Conservation (phyloP, 1,140 invertebrate genomes). For the Plectrocnemia conspersa region DNA sequence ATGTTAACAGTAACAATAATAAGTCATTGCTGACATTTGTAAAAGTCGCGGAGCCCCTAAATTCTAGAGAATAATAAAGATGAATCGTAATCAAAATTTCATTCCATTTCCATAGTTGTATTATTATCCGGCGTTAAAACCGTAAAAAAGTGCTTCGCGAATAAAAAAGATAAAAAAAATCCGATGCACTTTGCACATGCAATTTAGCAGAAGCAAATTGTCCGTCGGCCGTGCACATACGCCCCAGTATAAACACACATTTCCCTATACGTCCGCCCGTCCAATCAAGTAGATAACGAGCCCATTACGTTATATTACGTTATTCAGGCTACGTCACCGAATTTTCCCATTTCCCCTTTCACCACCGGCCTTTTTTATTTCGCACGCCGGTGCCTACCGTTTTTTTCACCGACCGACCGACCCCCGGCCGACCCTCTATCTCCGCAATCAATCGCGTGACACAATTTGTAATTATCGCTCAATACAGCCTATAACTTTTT, state of each 20-base stretch:
- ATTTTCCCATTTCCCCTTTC: constrained; percentile 29
- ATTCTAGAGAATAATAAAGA: no score
- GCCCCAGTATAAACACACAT: constrained; percentile 5
- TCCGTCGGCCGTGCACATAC: neutral
- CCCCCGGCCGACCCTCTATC: constrained; percentile 16
- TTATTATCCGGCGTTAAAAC: neutral
- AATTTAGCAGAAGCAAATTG: constrained; percentile 34
- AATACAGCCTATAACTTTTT: neutral
- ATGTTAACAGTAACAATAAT: no score
- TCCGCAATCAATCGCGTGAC: constrained; percentile 34
- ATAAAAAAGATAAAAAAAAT: constrained; percentile 5
- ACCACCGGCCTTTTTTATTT: constrained; percentile 10
- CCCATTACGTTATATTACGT: constrained; percentile 36
- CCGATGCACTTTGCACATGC: constrained; percentile 25
- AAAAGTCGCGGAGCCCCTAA: no score
- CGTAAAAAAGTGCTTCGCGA: no score
- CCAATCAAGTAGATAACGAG: constrained; percentile 34
- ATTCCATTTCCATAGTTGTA: no score
- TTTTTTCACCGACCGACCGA: constrained; percentile 22
- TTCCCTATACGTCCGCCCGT: constrained; percentile 22
- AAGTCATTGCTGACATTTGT: no score
- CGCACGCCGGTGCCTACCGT: neutral
- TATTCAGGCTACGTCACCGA: constrained; percentile 33
- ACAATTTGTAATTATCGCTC: constrained; percentile 35
- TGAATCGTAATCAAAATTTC: no score